Evolutionary conservation across 2,888 invertebrate species (phyloP).

Genomic region (Agonopterix arenella): DNA sequence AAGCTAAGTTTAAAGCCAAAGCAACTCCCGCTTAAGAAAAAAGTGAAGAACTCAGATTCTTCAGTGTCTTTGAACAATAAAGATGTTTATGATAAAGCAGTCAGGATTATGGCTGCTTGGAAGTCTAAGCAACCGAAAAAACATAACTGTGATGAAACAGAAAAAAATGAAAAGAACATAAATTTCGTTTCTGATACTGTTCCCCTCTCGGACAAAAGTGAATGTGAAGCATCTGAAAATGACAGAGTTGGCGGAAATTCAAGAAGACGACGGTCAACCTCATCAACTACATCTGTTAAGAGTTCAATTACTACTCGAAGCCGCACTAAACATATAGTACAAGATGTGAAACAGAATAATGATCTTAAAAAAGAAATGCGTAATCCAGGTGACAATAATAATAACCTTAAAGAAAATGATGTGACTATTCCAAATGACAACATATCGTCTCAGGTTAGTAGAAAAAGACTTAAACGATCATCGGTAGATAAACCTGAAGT

Average conservation of each 20-base stretch:
- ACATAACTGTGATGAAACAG: background rate
- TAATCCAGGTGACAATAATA: no score
- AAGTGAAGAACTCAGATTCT: no score
- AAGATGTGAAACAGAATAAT: no score
- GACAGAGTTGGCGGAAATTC: background rate
- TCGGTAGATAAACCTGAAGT: conserved; percentile 22
- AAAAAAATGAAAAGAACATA: background rate
- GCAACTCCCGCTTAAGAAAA: conserved; percentile 10
- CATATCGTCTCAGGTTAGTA: conserved; percentile 3
- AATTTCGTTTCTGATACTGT: no score
- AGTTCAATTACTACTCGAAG: conserved; percentile 22
- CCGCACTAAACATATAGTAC: conserved; percentile 15
- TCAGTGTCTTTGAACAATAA: conserved; percentile 34
- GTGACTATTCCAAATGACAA: no score
- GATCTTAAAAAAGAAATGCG: no score
- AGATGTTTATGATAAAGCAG: conserved; percentile 48
- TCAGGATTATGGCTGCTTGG: conserved; percentile 44
- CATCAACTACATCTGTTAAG: conserved; percentile 3
- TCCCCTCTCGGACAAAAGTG: no score
- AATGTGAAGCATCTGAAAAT: background rate
- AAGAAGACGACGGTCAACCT: background rate
- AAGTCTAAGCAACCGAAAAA: conserved; percentile 26
- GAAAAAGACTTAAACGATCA: conserved; percentile 24
- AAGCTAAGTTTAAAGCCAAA: conserved; percentile 21
- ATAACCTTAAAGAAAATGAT: no score